phyloP scores from a whole-genome alignment of 2,797 vertebrate species.

The Linurgus olivaceus region DNA sequence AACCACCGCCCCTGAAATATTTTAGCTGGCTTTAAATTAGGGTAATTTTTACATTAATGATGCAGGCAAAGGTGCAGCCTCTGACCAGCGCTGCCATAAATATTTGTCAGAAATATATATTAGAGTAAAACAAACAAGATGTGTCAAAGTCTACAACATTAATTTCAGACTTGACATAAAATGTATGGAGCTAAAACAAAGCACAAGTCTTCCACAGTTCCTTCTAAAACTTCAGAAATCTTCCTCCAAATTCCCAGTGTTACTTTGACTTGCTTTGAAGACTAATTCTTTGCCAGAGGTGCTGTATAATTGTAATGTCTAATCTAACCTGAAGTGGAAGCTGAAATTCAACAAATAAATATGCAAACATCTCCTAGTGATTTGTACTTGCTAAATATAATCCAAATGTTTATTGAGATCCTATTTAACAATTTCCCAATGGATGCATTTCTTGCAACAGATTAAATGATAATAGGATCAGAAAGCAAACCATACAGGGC shows the following conservation, averaged over 20 bases:
- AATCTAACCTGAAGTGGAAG: conserved; percentile 29
- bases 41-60: neutral
- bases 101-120: neutral
- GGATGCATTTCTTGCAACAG: neutral
- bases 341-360: conserved; percentile 9
- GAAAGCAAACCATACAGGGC: neutral
- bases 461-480: neutral
- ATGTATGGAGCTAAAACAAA: neutral
- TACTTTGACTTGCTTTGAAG: neutral
- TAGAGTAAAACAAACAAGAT: neutral
- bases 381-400: conserved; percentile 36
- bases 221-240: neutral
- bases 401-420: neutral
- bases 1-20: neutral
- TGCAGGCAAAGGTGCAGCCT: neutral
- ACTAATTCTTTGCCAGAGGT: conserved; percentile 16
- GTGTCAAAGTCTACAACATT: neutral
- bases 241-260: neutral
- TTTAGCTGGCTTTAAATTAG: neutral
- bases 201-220: neutral
- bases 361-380: conserved; percentile 5
- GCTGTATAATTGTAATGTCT: neutral
- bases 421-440: neutral
- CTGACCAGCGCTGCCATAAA: neutral
- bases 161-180: neutral